A percentile compares a stretch with the other conserved stretches of the same genome.
These are phyloP conservation scores for Brotula barbata DNA, from an alignment of 2,797 vertebrate genomes.

Conservation along the genomic window DNA sequence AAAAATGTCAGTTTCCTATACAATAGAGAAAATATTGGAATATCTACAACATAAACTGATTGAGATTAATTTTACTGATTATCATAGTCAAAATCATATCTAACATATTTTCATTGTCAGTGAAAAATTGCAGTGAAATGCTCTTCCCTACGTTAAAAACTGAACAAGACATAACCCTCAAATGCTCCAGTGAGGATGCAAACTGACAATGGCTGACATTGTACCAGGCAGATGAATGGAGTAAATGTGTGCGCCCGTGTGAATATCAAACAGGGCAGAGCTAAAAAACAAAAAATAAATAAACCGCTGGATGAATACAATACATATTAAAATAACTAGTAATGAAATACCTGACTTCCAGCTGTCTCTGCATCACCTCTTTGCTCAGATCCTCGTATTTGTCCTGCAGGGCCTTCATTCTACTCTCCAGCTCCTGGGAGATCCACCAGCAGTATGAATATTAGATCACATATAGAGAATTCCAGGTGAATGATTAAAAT, in stretches of 20 bases:
- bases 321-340: not conserved
- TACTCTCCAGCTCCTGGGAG: constrained; percentile 81
- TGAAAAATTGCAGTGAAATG: not conserved
- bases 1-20: too few relatives aligned
- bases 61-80: not conserved
- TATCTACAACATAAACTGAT: too few relatives aligned
- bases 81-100: not conserved
- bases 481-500: constrained; percentile 6
- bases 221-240: not conserved
- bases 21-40: too few relatives aligned
- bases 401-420: constrained; percentile 78
- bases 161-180: not conserved
- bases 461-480: constrained; percentile 18
- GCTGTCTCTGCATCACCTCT: constrained; percentile 82
- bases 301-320: not conserved
- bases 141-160: not conserved
- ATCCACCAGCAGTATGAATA: constrained; percentile 15
- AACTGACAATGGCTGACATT: not conserved
- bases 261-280: not conserved
- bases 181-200: not conserved
- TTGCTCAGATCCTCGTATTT: constrained; percentile 83
- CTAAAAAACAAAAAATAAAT: too few relatives aligned
- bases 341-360: constrained; percentile 79
- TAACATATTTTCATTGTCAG: not conserved
- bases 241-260: not conserved